Conservation (phyloP, 2,113 vertebrate species). For the Alectura lathami region DNA sequence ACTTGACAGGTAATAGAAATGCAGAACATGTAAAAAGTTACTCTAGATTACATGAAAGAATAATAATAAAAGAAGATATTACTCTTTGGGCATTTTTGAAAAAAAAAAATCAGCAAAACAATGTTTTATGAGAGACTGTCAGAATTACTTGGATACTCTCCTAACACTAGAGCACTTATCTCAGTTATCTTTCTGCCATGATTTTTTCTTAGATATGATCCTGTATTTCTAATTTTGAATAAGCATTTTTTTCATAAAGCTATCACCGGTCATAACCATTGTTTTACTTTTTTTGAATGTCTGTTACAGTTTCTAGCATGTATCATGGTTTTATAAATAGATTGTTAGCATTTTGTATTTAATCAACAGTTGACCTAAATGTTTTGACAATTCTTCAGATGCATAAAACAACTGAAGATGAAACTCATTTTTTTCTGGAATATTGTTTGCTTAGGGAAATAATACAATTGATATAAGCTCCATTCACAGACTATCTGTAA, state of each 20-base stretch:
- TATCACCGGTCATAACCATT: not conserved
- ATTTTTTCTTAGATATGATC: not conserved
- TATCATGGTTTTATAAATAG: not conserved
- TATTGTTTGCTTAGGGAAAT: not conserved
- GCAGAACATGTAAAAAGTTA: not conserved
- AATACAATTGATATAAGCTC: not conserved
- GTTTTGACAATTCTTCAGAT: not conserved
- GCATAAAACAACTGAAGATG: not conserved
- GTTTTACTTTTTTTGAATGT: not conserved
- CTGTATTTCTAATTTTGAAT: not conserved
- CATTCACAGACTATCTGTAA: not conserved
- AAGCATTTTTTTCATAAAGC: not conserved
- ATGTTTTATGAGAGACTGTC: not conserved
- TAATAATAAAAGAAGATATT: not conserved
- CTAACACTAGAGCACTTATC: not conserved
- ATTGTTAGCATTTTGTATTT: not conserved
- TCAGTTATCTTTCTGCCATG: not conserved
- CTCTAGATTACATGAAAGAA: not conserved
- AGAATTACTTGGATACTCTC: not conserved
- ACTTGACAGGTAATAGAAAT: not conserved
- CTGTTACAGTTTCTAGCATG: not conserved
- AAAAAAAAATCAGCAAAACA: not conserved
- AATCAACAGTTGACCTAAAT: not conserved
- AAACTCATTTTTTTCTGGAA: not conserved
- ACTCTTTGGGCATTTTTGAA: not conserved